These are phyloP conservation scores for Cydia strobilella DNA, from an alignment of 1,140 invertebrate genomes.

Conservation along the genomic window DNA sequence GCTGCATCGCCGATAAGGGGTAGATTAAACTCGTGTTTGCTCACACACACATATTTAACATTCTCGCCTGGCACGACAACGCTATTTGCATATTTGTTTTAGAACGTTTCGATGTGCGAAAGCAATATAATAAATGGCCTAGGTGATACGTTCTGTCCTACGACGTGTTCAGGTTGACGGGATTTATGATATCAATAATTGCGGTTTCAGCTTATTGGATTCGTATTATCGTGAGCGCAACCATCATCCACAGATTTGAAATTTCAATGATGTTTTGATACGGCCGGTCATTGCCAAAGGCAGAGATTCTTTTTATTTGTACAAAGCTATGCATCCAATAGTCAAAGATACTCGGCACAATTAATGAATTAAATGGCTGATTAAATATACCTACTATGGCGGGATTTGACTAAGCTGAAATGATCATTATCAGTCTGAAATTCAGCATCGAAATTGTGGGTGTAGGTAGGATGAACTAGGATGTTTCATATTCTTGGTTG, in stretches of 20 bases:
- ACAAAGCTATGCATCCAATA: neutral
- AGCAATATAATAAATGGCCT: slow-evolving; percentile 40
- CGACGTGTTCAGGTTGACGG: slow-evolving; percentile 4
- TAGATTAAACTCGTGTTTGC: slow-evolving; percentile 74
- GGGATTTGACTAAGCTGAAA: too few species aligned
- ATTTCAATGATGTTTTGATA: neutral
- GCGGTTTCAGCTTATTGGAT: slow-evolving; percentile 10
- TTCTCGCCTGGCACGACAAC: slow-evolving; percentile 65
- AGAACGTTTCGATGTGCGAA: slow-evolving; percentile 63
- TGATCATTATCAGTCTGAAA: too few species aligned
- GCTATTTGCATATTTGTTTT: slow-evolving; percentile 72
- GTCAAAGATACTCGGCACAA: neutral
- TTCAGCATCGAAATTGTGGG: too few species aligned
- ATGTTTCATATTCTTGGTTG: too few species aligned
- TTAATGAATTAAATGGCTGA: neutral
- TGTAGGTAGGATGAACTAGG: too few species aligned
- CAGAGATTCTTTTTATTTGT: neutral
- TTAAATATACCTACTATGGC: too few species aligned
- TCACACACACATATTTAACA: slow-evolving; percentile 72
- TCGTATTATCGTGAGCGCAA: neutral
- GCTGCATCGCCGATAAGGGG: slow-evolving; percentile 60
- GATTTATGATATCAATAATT: slow-evolving; percentile 27
- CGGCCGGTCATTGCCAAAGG: neutral
- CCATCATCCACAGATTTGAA: neutral
- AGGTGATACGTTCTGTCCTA: slow-evolving; percentile 21